phyloP scores from a whole-genome alignment of 2,888 invertebrate genomes.

The Drosophila histrio region DNA sequence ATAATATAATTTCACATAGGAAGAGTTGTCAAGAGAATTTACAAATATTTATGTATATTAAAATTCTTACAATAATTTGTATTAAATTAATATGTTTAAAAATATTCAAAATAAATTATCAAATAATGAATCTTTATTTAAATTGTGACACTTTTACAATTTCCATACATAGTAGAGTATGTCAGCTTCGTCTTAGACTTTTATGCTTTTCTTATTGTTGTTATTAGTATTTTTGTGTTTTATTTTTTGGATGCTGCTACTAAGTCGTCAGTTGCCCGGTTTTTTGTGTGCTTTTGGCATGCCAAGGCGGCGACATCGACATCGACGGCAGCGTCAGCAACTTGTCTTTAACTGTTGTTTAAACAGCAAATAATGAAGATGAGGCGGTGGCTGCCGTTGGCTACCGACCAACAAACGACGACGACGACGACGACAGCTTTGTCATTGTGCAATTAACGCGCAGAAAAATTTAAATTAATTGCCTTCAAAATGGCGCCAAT shows the following conservation, averaged over 20 bases:
- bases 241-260: constrained; percentile 50
- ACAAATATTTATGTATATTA: too few species aligned
- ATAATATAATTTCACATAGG: too few species aligned
- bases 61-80: too few species aligned
- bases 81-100: too few species aligned
- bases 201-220: neutral
- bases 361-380: constrained; percentile 66
- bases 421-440: constrained; percentile 56
- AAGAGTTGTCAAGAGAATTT: too few species aligned
- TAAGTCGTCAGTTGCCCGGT: constrained; percentile 34
- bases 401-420: constrained; percentile 32
- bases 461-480: constrained; percentile 72
- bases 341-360: constrained; percentile 72
- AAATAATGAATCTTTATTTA: too few species aligned
- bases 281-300: constrained; percentile 54
- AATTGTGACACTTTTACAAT: too few species aligned
- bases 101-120: too few species aligned
- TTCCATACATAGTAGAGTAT: too few species aligned
- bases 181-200: too few species aligned
- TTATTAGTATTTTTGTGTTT: constrained; percentile 26
- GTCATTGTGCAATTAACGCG: constrained; percentile 76
- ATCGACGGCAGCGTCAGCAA: constrained; percentile 52
- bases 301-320: constrained; percentile 33
- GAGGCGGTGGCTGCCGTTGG: constrained; percentile 50
- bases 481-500: constrained; percentile 73